Evolutionary conservation across 1,140 invertebrate species (phyloP), one percentile per base, ranked within the genome.

Genomic region (Trissolcus basalis): DNA sequence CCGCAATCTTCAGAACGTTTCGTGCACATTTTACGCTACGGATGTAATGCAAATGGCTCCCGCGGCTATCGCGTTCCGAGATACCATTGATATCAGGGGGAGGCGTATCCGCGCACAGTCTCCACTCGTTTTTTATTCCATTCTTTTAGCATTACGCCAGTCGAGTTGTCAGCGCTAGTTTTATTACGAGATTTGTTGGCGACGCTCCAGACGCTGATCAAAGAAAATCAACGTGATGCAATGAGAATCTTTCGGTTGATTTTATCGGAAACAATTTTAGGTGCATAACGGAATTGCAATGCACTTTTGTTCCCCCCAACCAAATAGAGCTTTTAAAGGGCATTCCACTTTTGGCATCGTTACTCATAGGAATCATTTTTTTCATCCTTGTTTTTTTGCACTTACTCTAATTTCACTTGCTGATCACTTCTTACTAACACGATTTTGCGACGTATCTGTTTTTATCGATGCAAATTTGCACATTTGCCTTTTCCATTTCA

Each of bases 101-200:
- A 15, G 41, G 27, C n/a, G 5, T 32, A 11, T 12, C 13, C 59
- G 12, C n/a, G 9, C 14, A 16, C 4, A 6, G 49, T 32, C 49
- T 27, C 49, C 9, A 16, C 16, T 6, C 45, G n/a, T 19, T n/a
- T 43, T 45, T 47, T 55, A 13, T 39, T 55, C 45, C 43, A 50
- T 55, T 61, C 50, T 56, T 69, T 55, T 47, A 59, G 15, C 51
- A 35, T 50, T 19, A 50, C 33, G 15, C 16, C 14, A 56, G 44
- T 58, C 51, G 71, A 49, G 33, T 55, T 36, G 47, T 53, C 63
- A 53, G 59, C 53, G 41, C 45, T 47, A 48, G 9, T 64, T 69
- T 49, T 67, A 51, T 69, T 59, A 64, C 59, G 48, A 69, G 71
- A 75, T 64, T 69, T 47, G 72, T 56, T 75, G 71, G 71, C 64